Evolutionary conservation across 2,888 invertebrate species (phyloP).

Genomic region (Diarsia rubi): DNA sequence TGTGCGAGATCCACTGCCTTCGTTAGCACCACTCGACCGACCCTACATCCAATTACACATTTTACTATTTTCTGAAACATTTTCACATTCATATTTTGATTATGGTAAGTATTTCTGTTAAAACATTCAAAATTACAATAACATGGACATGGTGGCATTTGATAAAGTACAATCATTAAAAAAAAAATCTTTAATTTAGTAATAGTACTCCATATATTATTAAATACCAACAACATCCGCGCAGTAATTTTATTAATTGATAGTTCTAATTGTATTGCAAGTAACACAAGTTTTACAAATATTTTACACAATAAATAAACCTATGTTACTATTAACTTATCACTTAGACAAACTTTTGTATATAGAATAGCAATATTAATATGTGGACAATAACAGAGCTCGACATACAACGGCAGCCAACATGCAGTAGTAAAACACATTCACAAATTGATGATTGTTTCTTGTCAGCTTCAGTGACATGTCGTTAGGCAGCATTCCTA

Average conservation of each 20-base stretch:
- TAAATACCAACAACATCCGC: conserved; percentile 42
- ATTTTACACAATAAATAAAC: conserved; percentile 51
- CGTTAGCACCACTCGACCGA: conserved; percentile 86
- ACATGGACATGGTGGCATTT: conserved; percentile 39
- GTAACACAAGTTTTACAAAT: conserved; percentile 47
- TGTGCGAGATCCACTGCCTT: conserved; percentile 94
- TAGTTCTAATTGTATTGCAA: conserved; percentile 29
- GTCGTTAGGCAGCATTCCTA: conserved; percentile 88
- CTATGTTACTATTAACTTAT: conserved; percentile 56
- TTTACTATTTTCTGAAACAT: conserved; percentile 46
- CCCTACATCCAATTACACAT: conserved; percentile 75
- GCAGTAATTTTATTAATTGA: conserved; percentile 5
- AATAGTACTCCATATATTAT: conserved; percentile 15
- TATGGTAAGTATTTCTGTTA: conserved; percentile 27
- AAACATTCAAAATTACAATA: conserved; percentile 26
- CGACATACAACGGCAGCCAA: conserved; percentile 69
- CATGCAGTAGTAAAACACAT: conserved; percentile 87
- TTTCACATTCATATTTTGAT: neutral
- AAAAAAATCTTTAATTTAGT: conserved; percentile 6
- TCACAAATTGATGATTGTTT: conserved; percentile 82
- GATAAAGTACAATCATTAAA: conserved; percentile 35
- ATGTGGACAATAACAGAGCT: conserved; percentile 75
- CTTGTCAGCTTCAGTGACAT: conserved; percentile 81
- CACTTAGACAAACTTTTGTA: conserved; percentile 64
- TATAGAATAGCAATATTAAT: conserved; percentile 72